Conservation (phyloP, 2,797 vertebrate genomes). For the Coluber constrictor region DNA sequence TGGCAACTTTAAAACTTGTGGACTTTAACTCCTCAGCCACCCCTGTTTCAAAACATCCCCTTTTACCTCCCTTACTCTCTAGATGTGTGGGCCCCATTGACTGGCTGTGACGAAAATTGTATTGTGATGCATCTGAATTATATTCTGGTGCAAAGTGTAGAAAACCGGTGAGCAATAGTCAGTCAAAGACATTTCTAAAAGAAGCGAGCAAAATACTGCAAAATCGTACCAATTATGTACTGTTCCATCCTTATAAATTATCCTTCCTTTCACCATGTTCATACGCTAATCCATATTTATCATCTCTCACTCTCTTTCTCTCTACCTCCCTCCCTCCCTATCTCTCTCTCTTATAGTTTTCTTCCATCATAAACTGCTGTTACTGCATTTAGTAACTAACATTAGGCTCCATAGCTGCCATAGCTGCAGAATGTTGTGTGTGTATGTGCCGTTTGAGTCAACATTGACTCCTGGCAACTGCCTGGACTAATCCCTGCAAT, state of each 20-base stretch:
- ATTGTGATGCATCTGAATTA: not conserved
- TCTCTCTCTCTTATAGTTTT: not conserved
- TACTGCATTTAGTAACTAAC: not conserved
- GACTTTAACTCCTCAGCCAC: not conserved
- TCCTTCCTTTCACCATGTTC: not conserved
- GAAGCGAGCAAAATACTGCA: not conserved
- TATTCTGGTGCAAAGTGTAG: not conserved
- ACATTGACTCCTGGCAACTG: not conserved
- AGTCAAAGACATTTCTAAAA: not conserved
- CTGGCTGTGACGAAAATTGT: not conserved
- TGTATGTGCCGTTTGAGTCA: not conserved
- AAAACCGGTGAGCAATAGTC: not conserved
- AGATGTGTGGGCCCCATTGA: not conserved
- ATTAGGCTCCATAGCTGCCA: not conserved
- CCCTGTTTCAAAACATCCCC: not conserved
- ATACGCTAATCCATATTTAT: not conserved
- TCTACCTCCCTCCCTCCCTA: too few species aligned
- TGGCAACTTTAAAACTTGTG: not conserved
- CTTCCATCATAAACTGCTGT: not conserved
- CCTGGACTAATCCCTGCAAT: not conserved
- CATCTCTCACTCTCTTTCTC: not conserved
- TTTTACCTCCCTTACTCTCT: not conserved
- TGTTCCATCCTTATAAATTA: not conserved
- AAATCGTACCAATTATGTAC: not conserved
- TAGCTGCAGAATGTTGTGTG: not conserved